phyloP scores from a whole-genome alignment of 2,113 vertebrate genomes.

The Crotalus horridus region DNA sequence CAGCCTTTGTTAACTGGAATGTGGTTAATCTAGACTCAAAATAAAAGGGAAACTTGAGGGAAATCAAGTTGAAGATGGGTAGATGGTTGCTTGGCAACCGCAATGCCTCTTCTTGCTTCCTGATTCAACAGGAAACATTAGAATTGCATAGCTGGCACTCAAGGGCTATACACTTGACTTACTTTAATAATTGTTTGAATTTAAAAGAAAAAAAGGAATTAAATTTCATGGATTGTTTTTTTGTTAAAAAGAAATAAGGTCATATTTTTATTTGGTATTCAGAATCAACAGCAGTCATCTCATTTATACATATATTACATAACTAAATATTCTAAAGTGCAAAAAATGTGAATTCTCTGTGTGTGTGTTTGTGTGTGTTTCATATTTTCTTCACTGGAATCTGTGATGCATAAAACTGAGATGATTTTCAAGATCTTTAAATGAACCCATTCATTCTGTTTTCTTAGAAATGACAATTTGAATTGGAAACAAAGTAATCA shows the following conservation, averaged over 20 bases:
- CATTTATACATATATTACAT: background rate
- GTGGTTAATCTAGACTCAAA: background rate
- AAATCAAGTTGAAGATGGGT: background rate
- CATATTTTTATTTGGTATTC: constrained; percentile 31
- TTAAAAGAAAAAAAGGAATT: background rate
- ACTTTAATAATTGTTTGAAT: background rate
- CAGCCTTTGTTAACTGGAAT: background rate
- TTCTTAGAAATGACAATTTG: constrained; percentile 77
- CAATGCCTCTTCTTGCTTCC: background rate
- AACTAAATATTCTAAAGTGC: background rate
- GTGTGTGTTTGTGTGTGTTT: constrained; percentile 42
- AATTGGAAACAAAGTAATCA: constrained; percentile 68
- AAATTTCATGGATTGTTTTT: background rate
- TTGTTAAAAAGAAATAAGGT: background rate
- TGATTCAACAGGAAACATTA: background rate
- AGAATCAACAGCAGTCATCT: background rate
- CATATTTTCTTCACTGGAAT: constrained; percentile 72
- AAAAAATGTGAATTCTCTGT: constrained; percentile 13
- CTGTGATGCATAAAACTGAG: constrained; percentile 77
- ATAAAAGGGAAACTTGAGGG: background rate
- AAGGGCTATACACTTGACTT: background rate
- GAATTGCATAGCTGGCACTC: background rate
- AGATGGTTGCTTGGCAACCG: background rate
- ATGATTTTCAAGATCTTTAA: constrained; percentile 78
- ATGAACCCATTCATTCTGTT: constrained; percentile 85